Evolutionary conservation across 2,797 vertebrate species (phyloP), one percentile per base, ranked within the genome.

Genomic region (Dromococcyx pavoninus): DNA sequence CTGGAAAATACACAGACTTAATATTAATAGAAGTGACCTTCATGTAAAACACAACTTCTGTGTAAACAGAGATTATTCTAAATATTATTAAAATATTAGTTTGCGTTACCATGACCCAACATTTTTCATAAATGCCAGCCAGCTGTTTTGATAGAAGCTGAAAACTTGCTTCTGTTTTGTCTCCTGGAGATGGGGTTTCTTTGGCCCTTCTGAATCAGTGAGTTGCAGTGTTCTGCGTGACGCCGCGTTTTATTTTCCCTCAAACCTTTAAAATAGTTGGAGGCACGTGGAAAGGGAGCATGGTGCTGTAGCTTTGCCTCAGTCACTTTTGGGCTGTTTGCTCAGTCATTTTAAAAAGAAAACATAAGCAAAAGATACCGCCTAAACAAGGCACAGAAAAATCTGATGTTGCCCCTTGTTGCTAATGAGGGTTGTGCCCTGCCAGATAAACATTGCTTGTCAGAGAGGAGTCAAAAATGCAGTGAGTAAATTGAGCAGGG

Each of bases 331-430:
- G 66, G 57, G 53, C 30, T 1, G 0, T 39, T 83, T 73, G 60
- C 78, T 86, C 88, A 32, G 35, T 25, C 25, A 3, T 70, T 83
- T 86, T 53, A 51, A 43, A 78, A 53, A 39, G 35, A 83, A 80
- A 86, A 84, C 51, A 70, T 17, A 18, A 60, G 24, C 77, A 56
- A 60, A 66, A 50, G 25, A 43, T 10, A 46, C 37, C 64, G 24
- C 70, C 88, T 80, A 86, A 86, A 91, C 61, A 77, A 57, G 37
- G 70, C 58, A 53, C 48, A 70, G 61, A 80, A 89, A 64, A 80
- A 54, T 41, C 41, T 14, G 33, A 39, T 41, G 61, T 37, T 61
- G 65, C 53, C 66, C 56, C 73, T 80, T 1, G 0, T 35, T 84
- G 74, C 70, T 70, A 35, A 86, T 17, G 46, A 69, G 73, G 76